Base-by-base conservation (phyloP, 2,888 invertebrate genomes). In the Drosophila conformis region DNA sequence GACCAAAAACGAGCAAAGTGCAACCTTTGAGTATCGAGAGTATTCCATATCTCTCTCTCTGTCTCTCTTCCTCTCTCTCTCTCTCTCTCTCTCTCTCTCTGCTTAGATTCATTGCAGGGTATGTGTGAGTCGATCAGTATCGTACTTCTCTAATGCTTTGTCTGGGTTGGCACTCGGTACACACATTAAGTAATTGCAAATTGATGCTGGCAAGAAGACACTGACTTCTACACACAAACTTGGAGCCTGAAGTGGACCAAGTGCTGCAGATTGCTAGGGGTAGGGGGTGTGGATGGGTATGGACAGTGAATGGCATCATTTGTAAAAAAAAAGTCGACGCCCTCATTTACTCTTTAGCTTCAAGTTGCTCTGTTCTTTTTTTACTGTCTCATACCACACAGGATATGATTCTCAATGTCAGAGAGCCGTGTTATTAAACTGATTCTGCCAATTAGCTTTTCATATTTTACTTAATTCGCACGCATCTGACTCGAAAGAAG, bases 401-500 rank as follows among this genome's bases (percentile, higher is more conserved):
- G 25, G 21, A 56, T 27, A 48, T 53, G 48, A 38, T 27, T 56
- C 40, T 46, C 27, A 52, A 13, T 59, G 35, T 8, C 18, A 29
- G 27, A 21, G 38, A 51, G 58, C 40, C 79, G 80, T 79, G 79
- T 38, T 70, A 40, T 63, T 66, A n/a, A 69, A 46, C 69, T 79
- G 76, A 79, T 80, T 79, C 65, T 51, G 77, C 77, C 79, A 79
- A 79, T 79, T 70, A 73, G 63, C 65, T 49, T 21, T 65, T 48
- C 52, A 57, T 53, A 95, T 90, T 93, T 93, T 65, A 94, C 94
- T 73, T 92, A 93, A 53, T 94, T 58, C 11, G 38, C 69, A 42
- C 61, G 53, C 61, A 38, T 35, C 29, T 58, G 49, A 56, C 27
- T 21, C 27, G 11, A 49, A 33, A 40, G 21, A 8, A 62, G 25